Conservation (phyloP, 2,113 vertebrate genomes). For the Clarias gariepinus region DNA sequence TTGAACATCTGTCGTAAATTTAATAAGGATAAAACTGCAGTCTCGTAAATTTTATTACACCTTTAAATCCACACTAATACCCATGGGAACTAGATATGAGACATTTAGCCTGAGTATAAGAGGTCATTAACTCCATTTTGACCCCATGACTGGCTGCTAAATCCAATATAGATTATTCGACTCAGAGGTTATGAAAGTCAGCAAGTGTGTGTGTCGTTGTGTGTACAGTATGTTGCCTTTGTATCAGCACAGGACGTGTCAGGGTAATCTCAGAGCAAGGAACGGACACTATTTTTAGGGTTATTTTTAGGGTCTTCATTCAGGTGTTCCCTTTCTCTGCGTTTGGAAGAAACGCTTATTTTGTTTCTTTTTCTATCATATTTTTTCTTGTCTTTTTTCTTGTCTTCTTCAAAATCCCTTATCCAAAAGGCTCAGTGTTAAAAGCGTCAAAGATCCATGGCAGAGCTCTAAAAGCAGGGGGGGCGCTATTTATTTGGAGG, state of each 20-base stretch:
- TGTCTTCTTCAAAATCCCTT: not conserved
- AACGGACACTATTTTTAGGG: not conserved
- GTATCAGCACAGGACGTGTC: not conserved
- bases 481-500: not conserved
- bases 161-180: slow-evolving; percentile 8
- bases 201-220: not conserved
- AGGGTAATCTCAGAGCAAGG: not conserved
- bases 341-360: not conserved
- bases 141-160: not conserved
- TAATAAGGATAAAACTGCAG: not conserved
- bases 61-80: not conserved
- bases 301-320: not conserved
- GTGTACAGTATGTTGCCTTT: not conserved
- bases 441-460: not conserved
- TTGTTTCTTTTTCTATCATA: not conserved
- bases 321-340: not conserved
- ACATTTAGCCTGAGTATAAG: not conserved
- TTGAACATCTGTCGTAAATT: too few species aligned
- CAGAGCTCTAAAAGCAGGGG: not conserved
- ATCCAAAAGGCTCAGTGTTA: not conserved
- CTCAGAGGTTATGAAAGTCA: not conserved
- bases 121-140: not conserved
- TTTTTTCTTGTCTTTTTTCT: not conserved
- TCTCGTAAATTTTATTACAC: not conserved
- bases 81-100: not conserved